Conservation (phyloP, 2,888 invertebrate species). For the Oligia strigilis region DNA sequence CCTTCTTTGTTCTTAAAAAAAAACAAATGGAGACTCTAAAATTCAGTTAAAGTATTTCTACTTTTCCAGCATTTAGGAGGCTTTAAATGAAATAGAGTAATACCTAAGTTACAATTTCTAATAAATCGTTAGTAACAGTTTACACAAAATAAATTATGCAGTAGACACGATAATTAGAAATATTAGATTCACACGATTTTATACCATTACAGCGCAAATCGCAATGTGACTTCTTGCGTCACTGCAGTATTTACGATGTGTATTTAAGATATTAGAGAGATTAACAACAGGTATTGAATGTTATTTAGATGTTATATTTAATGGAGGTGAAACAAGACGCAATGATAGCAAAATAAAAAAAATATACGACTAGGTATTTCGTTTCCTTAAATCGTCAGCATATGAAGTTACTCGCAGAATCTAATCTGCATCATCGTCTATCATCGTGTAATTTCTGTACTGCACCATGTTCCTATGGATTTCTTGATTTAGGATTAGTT, state of each 20-base stretch:
- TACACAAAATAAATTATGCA: slow-evolving; percentile 1
- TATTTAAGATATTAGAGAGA: slow-evolving; percentile 40
- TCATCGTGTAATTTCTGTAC: background rate
- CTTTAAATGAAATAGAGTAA: background rate
- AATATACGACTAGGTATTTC: background rate
- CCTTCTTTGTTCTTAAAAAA: background rate
- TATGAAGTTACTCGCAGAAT: background rate
- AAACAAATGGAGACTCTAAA: background rate
- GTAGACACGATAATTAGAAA: slow-evolving; percentile 37
- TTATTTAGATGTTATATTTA: slow-evolving; percentile 19
- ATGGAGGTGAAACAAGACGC: background rate
- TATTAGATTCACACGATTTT: slow-evolving; percentile 59
- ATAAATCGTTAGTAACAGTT: slow-evolving; percentile 5
- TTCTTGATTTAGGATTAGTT: background rate
- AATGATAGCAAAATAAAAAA: background rate
- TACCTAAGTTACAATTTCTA: background rate
- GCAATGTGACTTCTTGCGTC: slow-evolving; percentile 37
- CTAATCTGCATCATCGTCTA: background rate
- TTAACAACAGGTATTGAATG: slow-evolving; percentile 3
- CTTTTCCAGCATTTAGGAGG: too few species aligned
- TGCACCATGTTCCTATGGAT: background rate
- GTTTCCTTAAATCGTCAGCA: too few species aligned
- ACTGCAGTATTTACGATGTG: slow-evolving; percentile 16
- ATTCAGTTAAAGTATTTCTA: too few species aligned
- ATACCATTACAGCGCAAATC: slow-evolving; percentile 21